Evolutionary conservation across 2,797 vertebrate genomes (phyloP), one percentile per base, ranked within the genome.

Genomic region (Tenualosa thibaudeaui): DNA sequence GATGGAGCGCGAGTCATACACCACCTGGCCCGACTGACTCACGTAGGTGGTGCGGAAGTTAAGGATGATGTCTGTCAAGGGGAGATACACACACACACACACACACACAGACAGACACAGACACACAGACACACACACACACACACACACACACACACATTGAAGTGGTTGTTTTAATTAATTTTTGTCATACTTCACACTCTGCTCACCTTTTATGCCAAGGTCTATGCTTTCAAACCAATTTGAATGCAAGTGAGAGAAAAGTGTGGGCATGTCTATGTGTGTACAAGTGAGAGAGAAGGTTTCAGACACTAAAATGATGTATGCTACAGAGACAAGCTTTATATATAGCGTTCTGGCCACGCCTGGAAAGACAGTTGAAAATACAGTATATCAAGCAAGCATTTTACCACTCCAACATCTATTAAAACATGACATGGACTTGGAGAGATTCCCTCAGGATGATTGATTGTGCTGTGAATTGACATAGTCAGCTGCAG

Each of bases 1-100:
- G 91, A 99, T 99, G 90, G 97, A 97, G 83, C 97, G 97, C 0
- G 96, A 90, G 31, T 98, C 96, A 0, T 98, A 99, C 87, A 98
- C 95, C 92, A 99, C 98, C 93, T 99, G 98, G 46, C 98, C 98
- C 0, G 98, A 98, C 85, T 98, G 96, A 93, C 97, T 99, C 89
- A 99, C 98, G 0, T 96, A 99, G 0, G 97, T 98, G 81, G 98
- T 99, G 31, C 98, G 96, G 92, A 99, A 99, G 91, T 99, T 99
- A 89, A 99, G 93, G 93, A 98, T 95, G 81, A 99, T 99, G 89
- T 99, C 98, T 99, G 94, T 26, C 89, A 90, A 90, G 8, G 5
- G 40, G 71, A 22, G 26, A 56, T 19, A 56, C 17, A 56, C 13
- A 17, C 13, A 15, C 3, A 78, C 15, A 78, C 68, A 75, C 68